Evolutionary conservation across 2,888 invertebrate genomes (phyloP), one percentile per base, ranked within the genome.

Genomic region (Poecilobothrus nobilitatus): DNA sequence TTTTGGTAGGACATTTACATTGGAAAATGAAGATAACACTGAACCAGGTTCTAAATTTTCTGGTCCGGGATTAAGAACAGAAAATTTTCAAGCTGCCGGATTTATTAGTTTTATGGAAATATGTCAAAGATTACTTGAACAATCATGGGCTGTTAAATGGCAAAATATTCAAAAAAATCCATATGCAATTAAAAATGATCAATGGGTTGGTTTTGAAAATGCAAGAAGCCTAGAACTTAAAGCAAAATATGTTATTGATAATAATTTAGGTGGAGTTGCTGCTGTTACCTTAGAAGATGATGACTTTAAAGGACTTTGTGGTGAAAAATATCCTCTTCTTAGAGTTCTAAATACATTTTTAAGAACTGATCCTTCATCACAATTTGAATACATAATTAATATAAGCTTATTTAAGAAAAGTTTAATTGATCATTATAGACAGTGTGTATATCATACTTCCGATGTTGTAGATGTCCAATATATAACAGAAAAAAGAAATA

Each of bases 211-310:
- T 1, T 83, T 80, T 72, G 83, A 83, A 68, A 76, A 80, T 71
- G 70, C 72, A 10, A 71, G 75, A 68, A 80, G 81, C 33, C 72
- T 81, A 44, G 71, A 71, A 63, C 67, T 74, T 9, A 83, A 83
- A 78, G 83, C 84, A 74, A 67, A 69, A 34, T 41, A 64, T 15
- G 69, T 66, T 71, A 76, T 83, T 79, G 71, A 78, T 70, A 64
- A 75, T 73, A 72, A 82, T 72, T 74, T 87, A 7, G 86, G 83
- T 41, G 88, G 86, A 68, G 83, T 81, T 1, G 86, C 87, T 86
- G 74, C 86, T 5, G 88, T 87, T 87, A 84, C 86, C 33, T 76
- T 87, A 12, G 87, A 88, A 74, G 85, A 85, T 0, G 87, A 87
- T 69, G 87, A 88, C 74, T 21, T 66, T 12, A 63, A 37, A 15